A percentile compares a stretch with the other conserved stretches of the same genome.
These are phyloP conservation scores for Sebastes reedi DNA, from an alignment of 2,797 vertebrate species.

Conservation along the genomic window DNA sequence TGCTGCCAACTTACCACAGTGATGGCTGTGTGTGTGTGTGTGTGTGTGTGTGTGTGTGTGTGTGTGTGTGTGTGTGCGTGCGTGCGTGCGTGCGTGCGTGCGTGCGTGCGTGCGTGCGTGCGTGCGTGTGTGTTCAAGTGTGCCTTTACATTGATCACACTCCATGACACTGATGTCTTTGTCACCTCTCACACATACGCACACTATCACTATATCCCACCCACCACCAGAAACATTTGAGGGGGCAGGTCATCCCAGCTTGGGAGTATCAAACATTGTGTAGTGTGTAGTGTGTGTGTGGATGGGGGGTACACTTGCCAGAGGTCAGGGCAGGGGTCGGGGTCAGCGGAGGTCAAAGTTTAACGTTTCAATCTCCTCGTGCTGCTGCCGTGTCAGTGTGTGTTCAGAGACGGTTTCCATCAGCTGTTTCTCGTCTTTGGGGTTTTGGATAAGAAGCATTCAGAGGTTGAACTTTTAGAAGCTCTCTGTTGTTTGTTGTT, in stretches of 20 bases:
- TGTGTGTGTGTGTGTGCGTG: too few relatives aligned
- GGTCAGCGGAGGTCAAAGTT: conserved; percentile 65
- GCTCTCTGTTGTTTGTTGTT: background rate
- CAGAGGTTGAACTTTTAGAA: conserved; percentile 13
- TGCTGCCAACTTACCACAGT: background rate
- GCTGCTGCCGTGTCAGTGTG: background rate
- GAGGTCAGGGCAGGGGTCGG: conserved; percentile 29
- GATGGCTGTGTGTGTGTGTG: background rate
- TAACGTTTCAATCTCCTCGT: conserved; percentile 65
- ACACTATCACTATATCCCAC: background rate
- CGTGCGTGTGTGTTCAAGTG: background rate
- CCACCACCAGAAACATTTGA: background rate
- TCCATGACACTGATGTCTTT: conserved; percentile 41
- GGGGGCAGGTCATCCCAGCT: conserved; percentile 28
- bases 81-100: background rate
- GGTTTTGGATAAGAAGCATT: background rate
- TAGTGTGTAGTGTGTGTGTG: conserved; percentile 1
- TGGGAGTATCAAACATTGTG: conserved; percentile 20
- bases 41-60: background rate
- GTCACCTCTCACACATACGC: conserved; percentile 30
- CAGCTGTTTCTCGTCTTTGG: conserved; percentile 30
- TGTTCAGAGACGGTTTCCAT: conserved; percentile 20
- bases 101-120: background rate
- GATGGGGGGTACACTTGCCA: background rate
- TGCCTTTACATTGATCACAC: background rate